These are phyloP conservation scores for Nannobrachium achirus DNA, from an alignment of 2,113 vertebrate genomes.

Conservation along the genomic window DNA sequence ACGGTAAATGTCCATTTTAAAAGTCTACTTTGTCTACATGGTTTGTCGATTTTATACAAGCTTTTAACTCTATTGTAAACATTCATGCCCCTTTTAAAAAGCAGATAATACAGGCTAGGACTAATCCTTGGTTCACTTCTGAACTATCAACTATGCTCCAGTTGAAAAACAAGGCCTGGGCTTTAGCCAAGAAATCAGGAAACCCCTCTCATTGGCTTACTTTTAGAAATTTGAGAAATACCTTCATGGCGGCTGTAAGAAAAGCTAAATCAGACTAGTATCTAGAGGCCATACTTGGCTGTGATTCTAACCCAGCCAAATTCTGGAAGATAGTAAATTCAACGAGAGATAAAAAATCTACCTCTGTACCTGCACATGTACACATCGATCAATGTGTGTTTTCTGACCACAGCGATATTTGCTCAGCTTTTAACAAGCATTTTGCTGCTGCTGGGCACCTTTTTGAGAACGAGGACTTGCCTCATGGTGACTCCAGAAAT, in stretches of 20 bases:
- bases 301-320: too few species aligned
- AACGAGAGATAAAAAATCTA: too few species aligned
- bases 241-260: not conserved
- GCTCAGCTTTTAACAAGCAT: too few species aligned
- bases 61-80: not conserved
- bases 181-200: too few species aligned
- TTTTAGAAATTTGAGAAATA: not conserved
- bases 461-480: too few species aligned
- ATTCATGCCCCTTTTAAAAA: not conserved
- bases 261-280: not conserved
- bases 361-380: too few species aligned
- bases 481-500: too few species aligned
- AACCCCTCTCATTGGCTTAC: not conserved
- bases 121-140: not conserved
- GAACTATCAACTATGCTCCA: not conserved
- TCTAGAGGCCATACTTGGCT: not conserved
- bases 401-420: too few species aligned
- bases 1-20: too few species aligned
- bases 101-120: not conserved
- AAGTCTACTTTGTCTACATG: too few species aligned
- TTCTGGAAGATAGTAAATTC: too few species aligned
- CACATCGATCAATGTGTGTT: too few species aligned
- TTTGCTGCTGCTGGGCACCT: conserved; percentile 23
- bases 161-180: not conserved
- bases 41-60: not conserved